Evolutionary conservation across 1,140 invertebrate species (phyloP).

Genomic region (Varroa destructor): DNA sequence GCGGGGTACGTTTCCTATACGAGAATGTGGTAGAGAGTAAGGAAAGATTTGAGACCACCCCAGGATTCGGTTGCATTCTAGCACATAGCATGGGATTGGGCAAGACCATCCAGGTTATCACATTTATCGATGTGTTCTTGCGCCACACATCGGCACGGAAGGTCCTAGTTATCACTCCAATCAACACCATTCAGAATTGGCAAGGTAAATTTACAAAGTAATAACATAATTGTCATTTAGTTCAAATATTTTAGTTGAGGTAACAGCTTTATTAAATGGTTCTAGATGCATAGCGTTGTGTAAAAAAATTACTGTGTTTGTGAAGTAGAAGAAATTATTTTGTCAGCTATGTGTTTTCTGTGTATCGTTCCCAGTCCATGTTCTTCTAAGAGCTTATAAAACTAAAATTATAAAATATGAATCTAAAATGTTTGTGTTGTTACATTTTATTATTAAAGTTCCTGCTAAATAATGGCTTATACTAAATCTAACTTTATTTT

Average conservation of each 20-base stretch:
- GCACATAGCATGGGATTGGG: conserved; percentile 98
- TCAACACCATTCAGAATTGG: conserved; percentile 99
- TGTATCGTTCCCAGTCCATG: too few species aligned
- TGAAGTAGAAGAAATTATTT: too few species aligned
- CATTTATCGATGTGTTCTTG: conserved; percentile 90
- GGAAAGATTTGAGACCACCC: conserved; percentile 68
- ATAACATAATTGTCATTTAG: too few species aligned
- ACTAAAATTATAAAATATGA: background rate
- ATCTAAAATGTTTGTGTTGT: background rate
- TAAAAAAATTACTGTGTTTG: too few species aligned
- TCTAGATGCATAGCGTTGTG: too few species aligned
- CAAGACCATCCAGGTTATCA: conserved; percentile 75
- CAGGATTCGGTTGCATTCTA: conserved; percentile 90
- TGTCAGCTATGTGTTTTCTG: too few species aligned
- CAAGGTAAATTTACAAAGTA: conserved; percentile 29
- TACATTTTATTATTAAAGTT: background rate
- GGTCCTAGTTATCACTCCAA: conserved; percentile 91
- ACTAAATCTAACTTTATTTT: background rate
- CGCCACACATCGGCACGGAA: conserved; percentile 71
- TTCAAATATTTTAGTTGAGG: too few species aligned
- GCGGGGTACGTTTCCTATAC: conserved; percentile 85
- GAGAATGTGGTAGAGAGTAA: conserved; percentile 90
- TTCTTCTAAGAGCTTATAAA: too few species aligned
- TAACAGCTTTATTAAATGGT: too few species aligned
- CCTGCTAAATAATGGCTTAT: background rate